phyloP scores from a whole-genome alignment of 2,113 vertebrate species.

The Mirounga angustirostris region DNA sequence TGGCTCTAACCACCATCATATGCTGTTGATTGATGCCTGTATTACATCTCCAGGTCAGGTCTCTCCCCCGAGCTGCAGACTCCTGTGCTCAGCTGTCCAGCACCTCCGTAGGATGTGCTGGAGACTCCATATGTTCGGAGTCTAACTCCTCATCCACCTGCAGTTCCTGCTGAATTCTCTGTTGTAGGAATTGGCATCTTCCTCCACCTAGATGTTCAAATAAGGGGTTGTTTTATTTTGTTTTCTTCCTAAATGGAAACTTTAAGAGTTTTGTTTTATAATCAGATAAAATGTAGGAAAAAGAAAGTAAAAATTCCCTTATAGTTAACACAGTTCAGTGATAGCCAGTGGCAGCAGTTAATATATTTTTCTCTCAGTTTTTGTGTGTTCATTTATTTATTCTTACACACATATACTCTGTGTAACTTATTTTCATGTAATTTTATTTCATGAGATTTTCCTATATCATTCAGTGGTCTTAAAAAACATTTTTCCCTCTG shows the following conservation, averaged over 20 bases:
- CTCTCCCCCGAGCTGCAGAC: not conserved
- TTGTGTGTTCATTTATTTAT: not conserved
- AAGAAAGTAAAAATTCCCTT: not conserved
- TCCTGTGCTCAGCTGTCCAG: not conserved
- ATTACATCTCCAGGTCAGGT: not conserved
- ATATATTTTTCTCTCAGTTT: not conserved
- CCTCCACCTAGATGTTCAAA: not conserved
- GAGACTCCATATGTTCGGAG: not conserved
- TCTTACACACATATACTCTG: not conserved
- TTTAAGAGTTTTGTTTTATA: not conserved
- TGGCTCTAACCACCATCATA: not conserved
- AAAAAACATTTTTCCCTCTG: conserved; percentile 5
- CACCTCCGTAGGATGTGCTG: not conserved
- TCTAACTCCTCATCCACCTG: not conserved
- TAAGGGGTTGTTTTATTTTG: not conserved
- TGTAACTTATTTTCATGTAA: not conserved
- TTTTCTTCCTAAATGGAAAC: conserved; percentile 21
- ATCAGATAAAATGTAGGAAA: not conserved
- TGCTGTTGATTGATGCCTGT: not conserved
- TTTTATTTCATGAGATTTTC: conserved; percentile 4
- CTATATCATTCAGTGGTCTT: not conserved
- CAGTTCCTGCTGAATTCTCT: not conserved
- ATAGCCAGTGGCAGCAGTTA: not conserved
- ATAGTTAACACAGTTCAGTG: not conserved
- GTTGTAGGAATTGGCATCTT: not conserved